phyloP scores from a whole-genome alignment of 2,113 vertebrate genomes.

The Rhinogobius similis region DNA sequence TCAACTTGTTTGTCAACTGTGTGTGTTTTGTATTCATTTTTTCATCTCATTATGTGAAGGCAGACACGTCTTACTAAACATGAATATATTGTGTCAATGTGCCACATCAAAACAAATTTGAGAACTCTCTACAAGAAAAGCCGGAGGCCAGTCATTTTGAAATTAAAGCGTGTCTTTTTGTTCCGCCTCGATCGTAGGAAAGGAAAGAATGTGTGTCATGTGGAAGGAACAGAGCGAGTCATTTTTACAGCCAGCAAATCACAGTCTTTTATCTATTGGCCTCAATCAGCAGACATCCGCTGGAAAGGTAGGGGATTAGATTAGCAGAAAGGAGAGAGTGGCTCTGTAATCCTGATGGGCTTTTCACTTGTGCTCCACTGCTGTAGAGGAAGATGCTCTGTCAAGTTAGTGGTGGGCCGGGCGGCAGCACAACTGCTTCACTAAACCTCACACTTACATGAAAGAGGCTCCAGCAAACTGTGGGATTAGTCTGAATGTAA shows the following conservation, averaged over 20 bases:
- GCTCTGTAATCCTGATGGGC: conserved; percentile 70
- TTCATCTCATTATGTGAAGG: conserved; percentile 42
- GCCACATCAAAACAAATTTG: conserved; percentile 59
- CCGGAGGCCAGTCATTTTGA: conserved; percentile 65
- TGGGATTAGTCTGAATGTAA: conserved; percentile 66
- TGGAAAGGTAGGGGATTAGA: conserved; percentile 68
- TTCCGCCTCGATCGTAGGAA: conserved; percentile 55
- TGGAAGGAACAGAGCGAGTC: conserved; percentile 44
- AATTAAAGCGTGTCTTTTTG: conserved; percentile 69
- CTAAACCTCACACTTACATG: conserved; percentile 63
- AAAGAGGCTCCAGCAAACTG: conserved; percentile 63
- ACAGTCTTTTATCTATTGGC: conserved; percentile 66
- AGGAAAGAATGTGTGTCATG: conserved; percentile 44
- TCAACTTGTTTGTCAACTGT: conserved; percentile 23
- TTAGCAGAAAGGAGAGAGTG: conserved; percentile 63
- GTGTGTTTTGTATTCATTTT: conserved; percentile 40
- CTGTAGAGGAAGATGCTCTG: conserved; percentile 47
- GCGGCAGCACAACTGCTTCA: conserved; percentile 39
- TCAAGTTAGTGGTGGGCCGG: conserved; percentile 27
- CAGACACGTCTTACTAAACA: conserved; percentile 45
- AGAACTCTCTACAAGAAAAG: conserved; percentile 54
- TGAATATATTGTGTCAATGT: conserved; percentile 54
- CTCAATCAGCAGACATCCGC: conserved; percentile 70
- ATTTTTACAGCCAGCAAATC: conserved; percentile 64
- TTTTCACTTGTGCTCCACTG: conserved; percentile 57